These are phyloP conservation scores for Anguilla megastoma DNA, from an alignment of 2,797 vertebrate species.

Conservation along the genomic window DNA sequence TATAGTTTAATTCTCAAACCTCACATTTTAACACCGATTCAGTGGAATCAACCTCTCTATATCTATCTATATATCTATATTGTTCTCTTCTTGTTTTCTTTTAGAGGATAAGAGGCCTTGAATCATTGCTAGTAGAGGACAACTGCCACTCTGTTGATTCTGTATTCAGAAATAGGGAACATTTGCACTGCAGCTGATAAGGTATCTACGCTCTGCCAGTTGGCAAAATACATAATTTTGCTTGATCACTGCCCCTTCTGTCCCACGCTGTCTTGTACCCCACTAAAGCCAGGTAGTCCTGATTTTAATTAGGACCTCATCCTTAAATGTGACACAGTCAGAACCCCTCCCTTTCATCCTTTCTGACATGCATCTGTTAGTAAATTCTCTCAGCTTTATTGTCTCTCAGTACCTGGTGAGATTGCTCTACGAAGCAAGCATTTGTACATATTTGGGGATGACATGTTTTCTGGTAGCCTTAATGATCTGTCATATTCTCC, in stretches of 20 bases:
- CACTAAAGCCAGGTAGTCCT: background rate
- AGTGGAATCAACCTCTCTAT: too few relatives aligned
- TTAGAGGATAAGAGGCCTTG: background rate
- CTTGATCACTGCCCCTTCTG: background rate
- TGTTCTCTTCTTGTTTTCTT: background rate
- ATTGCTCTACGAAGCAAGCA: background rate
- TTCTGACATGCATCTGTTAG: background rate
- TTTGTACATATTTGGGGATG: background rate
- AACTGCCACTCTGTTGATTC: background rate
- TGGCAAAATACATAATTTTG: background rate
- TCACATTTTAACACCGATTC: too few relatives aligned
- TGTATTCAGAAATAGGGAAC: background rate
- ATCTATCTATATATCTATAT: background rate
- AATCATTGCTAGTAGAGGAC: background rate
- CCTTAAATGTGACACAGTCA: background rate
- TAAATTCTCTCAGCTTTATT: background rate
- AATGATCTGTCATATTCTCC: background rate
- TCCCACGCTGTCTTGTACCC: background rate
- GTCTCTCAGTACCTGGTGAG: background rate
- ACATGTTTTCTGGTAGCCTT: background rate
- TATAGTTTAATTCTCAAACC: too few relatives aligned
- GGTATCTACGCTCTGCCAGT: background rate
- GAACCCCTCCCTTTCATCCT: background rate
- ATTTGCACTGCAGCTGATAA: background rate
- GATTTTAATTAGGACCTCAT: background rate